Evolutionary conservation across 2,888 invertebrate genomes (phyloP).

Genomic region (Alcis repandata): DNA sequence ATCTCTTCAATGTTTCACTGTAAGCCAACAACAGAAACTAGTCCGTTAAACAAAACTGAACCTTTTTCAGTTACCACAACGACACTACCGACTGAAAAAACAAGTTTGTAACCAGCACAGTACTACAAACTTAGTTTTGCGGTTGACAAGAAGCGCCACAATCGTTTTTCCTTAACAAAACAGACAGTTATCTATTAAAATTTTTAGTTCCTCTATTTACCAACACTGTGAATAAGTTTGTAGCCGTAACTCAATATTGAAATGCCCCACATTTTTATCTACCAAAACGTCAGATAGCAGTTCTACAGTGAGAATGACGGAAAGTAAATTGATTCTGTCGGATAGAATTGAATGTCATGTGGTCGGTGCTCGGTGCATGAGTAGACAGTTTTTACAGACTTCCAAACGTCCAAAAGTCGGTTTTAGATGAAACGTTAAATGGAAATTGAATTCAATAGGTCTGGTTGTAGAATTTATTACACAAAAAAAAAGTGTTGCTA

Average conservation of each 20-base stretch:
- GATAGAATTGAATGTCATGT: conserved; percentile 12
- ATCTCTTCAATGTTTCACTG: neutral
- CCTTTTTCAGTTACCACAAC: neutral
- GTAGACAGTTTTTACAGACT: neutral
- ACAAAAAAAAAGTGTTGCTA: no score
- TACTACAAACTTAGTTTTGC: neutral
- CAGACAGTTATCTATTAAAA: no score
- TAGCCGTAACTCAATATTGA: conserved; percentile 11
- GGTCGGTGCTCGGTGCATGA: neutral
- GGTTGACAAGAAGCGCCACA: neutral
- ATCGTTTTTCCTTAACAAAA: neutral
- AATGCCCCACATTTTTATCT: conserved; percentile 17
- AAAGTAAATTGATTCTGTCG: conserved; percentile 15
- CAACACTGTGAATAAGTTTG: neutral
- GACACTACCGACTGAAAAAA: no score
- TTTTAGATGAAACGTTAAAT: neutral
- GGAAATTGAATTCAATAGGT: no score
- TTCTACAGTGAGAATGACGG: conserved; percentile 11
- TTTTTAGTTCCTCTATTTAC: neutral
- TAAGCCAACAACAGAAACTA: neutral
- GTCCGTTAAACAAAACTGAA: neutral
- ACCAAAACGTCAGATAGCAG: conserved; percentile 15
- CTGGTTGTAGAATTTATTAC: no score
- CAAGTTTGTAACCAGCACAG: neutral
- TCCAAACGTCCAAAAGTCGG: neutral